Evolutionary conservation across 1,140 invertebrate genomes (phyloP), one percentile per base, ranked within the genome.

Genomic region (Holotrichia oblita): DNA sequence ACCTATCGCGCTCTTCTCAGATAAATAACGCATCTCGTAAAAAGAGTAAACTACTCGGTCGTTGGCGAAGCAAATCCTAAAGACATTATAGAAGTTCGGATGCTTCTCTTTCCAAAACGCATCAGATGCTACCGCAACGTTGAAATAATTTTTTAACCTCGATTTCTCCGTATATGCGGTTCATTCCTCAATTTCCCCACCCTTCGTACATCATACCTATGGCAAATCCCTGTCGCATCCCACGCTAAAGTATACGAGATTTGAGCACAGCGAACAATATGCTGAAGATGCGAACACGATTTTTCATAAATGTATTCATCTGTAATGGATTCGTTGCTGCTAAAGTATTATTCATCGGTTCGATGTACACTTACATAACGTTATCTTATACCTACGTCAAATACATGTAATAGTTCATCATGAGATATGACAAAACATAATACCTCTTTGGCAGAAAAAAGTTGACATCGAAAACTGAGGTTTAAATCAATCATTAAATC

Each of bases 91-190:
- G 2, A 3, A 48, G 10, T 48, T 17, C 44, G 10, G 10, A 17
- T 17, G 1, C 44, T 17, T 48, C n/a, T 17, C 44, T 8, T 17
- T 48, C 44, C 10, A 48, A 48, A 10, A 48, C 10, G 44, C 27
- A 34, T 34, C 27, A 34, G 7, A 10, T 10, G 44, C n/a, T 48
- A 14, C 10, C 44, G 44, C n/a, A 14, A 2, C 10, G 44, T 14
- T 48, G 44, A 17, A 48, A 48, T 48, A 48, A 48, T 48, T 48
- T 48, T 48, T 48, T 48, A 48, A 48, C 44, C 10, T 48, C 44
- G 10, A 48, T 48, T 48, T 48, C 44, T 48, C 44, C n/a, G n/a
- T 48, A 17, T 8, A 48, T 17, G 44, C 10, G n/a, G 10, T 14
- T 48, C 44, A 48, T 48, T 48, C 7, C 44, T 34, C 44, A 48